phyloP scores from a whole-genome alignment of 2,113 vertebrate species.

The Myodes glareolus region DNA sequence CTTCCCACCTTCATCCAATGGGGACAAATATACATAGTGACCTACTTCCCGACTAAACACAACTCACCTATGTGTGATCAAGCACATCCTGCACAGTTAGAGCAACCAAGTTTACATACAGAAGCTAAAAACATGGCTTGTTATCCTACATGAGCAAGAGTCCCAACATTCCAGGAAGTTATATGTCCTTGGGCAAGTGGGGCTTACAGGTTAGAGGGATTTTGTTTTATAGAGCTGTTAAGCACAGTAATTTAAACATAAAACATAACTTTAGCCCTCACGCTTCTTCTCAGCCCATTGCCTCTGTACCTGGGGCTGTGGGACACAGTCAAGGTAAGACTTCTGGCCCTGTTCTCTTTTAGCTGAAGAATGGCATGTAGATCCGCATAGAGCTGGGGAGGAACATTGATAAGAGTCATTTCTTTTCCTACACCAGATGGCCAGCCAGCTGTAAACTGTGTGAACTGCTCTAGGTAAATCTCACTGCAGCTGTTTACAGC shows the following conservation, averaged over 20 bases:
- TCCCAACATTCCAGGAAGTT: not conserved
- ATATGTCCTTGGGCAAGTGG: not conserved
- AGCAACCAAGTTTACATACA: not conserved
- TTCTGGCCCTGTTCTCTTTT: not conserved
- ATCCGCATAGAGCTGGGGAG: not conserved
- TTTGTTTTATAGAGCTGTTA: not conserved
- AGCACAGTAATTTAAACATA: not conserved
- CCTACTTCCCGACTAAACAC: not conserved
- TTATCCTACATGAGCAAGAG: not conserved
- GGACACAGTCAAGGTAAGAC: not conserved
- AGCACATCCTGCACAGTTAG: not conserved
- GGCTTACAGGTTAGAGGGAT: not conserved
- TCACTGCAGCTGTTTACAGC: not conserved
- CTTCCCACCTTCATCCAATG: not conserved
- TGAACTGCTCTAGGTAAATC: not conserved
- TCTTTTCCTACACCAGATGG: not conserved
- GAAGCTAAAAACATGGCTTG: not conserved
- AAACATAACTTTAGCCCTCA: not conserved
- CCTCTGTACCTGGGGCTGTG: not conserved
- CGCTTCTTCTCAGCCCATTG: not conserved
- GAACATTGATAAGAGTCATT: not conserved
- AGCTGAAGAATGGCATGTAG: not conserved
- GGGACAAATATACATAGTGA: not conserved
- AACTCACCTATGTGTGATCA: not conserved
- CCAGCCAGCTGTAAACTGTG: not conserved